Evolutionary conservation across 1,140 invertebrate genomes (phyloP).

Genomic region (Rhagoletis zephyria): DNA sequence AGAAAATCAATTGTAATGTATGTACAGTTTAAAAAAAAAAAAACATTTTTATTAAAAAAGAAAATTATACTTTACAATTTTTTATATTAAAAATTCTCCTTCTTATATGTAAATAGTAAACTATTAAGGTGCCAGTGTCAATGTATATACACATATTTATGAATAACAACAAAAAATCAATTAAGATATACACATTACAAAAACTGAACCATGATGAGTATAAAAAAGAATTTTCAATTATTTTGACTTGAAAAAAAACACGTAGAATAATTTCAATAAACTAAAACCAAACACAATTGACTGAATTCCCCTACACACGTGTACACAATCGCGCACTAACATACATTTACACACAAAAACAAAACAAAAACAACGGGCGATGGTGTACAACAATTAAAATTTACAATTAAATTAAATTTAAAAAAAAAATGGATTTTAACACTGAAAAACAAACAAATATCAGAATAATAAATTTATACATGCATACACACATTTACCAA

Average conservation of each 20-base stretch:
- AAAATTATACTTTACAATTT: constrained; percentile 6
- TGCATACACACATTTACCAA: not conserved
- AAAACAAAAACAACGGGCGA: not conserved
- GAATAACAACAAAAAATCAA: not conserved
- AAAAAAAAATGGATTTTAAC: constrained; percentile 29
- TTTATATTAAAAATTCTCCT: not conserved
- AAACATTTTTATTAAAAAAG: not conserved
- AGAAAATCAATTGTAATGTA: not conserved
- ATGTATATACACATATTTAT: constrained; percentile 21
- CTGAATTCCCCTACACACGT: constrained; percentile 39
- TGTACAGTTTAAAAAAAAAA: not conserved
- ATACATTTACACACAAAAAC: constrained; percentile 25
- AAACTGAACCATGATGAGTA: constrained; percentile 1
- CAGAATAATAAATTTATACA: not conserved
- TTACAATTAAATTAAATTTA: constrained; percentile 41
- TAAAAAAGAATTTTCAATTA: constrained; percentile 34
- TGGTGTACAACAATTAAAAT: constrained; percentile 45
- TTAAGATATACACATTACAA: not conserved
- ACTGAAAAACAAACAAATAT: not conserved
- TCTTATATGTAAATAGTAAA: constrained; percentile 47
- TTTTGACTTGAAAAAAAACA: constrained; percentile 14
- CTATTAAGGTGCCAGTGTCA: not conserved
- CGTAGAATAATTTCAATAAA: constrained; percentile 12
- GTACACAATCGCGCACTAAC: not conserved
- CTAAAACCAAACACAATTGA: constrained; percentile 39